Conservation (phyloP, 2,113 vertebrate species). For the Gnathonemus echidnorhynchus region DNA sequence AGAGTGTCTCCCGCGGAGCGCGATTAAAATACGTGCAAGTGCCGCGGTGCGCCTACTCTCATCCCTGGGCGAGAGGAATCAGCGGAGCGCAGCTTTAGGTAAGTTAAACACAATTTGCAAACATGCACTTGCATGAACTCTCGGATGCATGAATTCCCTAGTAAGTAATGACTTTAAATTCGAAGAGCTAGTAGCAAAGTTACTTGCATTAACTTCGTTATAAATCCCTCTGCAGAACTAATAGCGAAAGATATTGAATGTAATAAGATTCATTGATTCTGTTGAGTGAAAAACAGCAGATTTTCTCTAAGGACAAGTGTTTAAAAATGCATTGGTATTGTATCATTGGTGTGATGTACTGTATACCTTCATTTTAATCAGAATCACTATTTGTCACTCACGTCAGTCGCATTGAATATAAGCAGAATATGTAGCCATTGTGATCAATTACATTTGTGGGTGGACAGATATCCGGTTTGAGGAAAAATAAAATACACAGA, state of each 20-base stretch:
- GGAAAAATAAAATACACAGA: background rate
- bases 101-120: background rate
- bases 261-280: background rate
- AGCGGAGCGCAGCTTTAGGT: background rate
- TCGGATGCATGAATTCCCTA: background rate
- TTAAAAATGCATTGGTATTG: background rate
- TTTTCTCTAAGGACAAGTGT: background rate
- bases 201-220: background rate
- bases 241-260: background rate
- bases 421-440: background rate
- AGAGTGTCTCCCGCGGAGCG: conserved; percentile 6
- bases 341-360: background rate
- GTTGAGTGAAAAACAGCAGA: background rate
- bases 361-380: background rate
- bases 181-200: background rate
- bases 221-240: background rate
- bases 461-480: background rate
- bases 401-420: background rate
- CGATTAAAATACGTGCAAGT: background rate
- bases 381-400: background rate
- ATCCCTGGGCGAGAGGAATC: background rate
- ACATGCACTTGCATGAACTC: background rate
- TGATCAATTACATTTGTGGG: background rate
- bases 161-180: background rate
- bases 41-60: background rate